Evolutionary conservation across 1,140 invertebrate species (phyloP), one percentile per base, ranked within the genome.

Genomic region (Drosophila subpulchrella): DNA sequence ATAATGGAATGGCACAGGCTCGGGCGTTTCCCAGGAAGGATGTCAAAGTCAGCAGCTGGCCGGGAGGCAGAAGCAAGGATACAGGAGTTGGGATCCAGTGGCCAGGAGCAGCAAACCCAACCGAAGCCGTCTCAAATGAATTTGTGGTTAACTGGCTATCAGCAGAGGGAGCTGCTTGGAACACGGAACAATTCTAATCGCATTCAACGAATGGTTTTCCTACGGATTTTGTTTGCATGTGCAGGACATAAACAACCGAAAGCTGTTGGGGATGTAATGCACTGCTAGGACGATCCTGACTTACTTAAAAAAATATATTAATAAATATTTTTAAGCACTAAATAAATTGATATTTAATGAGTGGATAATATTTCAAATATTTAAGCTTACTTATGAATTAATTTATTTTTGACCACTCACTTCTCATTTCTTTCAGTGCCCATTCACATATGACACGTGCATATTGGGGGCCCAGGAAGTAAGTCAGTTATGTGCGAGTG

Each of bases 401-500:
- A 10, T 17, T 20, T 44, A 4, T 20, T 47, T 13, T 24, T 0
- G 10, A 20, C 5, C 5, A 27, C 24, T 48, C 5, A 30, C 46
- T 0, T 13, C 6, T 1, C 11, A 41, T 60, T 57, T 86, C 44
- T 59, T 36, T 48, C 24, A 61, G 62, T 78, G 24, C 48, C 27
- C 38, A 24, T 63, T 42, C 42, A 41, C 74, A 62, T 62, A 13
- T 10, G 15, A 10, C 10, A 44, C 15, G 27, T 46, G 39, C 42
- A 17, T 44, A 41, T 44, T 46, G 30, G 39, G 36, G 34, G 8
- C 42, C n/a, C 75, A 59, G 68, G 63, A 74, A 68, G 67, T 71
- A 73, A 74, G 76, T 72, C 74, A 75, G 82, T 75, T 80, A 63
- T 80, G 73, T 73, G 59, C 67, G 82, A 73, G 75, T 78, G 71